Base-by-base conservation (phyloP, 2,888 invertebrate species). In the Synergus japonicus region DNA sequence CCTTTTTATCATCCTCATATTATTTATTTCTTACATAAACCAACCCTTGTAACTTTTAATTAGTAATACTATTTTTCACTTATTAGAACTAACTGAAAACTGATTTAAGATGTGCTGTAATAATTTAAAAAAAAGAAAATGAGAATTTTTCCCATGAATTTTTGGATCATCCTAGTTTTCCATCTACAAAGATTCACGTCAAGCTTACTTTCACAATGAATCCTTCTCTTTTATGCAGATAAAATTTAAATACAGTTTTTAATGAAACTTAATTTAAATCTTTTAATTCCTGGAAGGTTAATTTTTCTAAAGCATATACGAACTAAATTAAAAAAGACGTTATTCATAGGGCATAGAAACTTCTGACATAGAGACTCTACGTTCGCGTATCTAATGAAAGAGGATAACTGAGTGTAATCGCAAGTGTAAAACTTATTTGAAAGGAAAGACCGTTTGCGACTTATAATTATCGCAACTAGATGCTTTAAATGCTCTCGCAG, bases 381-480 rank as follows among this genome's bases (percentile, higher is more conserved):
- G 12, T 22, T 10, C n/a, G 29, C 37, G 2, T 37, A 54, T 67
- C 49, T 73, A 29, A 73, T 73, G 73, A 58, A 73, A 58, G 29
- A 37, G 49, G 18, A 73, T 69, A 69, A 69, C 49, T 29, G 29
- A 49, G 69, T 69, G 69, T 69, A 69, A 69, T 69, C 46, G 37
- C 37, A 69, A 69, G 49, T 69, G 69, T 29, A 54, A 41, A 73
- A 54, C 54, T 54, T 73, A 73, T 73, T 73, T 73, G 37, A 73
- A 54, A 29, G n/a, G 29, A 69, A 69, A 18, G 54, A 73, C 41
- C 46, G 29, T 54, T 73, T 29, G 49, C 15, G 29, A 73, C 73
- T 73, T 73, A 73, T 73, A 73, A 73, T 73, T 73, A 73, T 73
- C 37, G 73, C 73, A 73, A 73, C 54, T 73, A 73, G 54, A 73